A percentile compares a stretch with the other conserved stretches of the same genome.
Evolutionary conservation across 2,888 invertebrate genomes (phyloP).

Genomic region (Drosophila melanosoma): DNA sequence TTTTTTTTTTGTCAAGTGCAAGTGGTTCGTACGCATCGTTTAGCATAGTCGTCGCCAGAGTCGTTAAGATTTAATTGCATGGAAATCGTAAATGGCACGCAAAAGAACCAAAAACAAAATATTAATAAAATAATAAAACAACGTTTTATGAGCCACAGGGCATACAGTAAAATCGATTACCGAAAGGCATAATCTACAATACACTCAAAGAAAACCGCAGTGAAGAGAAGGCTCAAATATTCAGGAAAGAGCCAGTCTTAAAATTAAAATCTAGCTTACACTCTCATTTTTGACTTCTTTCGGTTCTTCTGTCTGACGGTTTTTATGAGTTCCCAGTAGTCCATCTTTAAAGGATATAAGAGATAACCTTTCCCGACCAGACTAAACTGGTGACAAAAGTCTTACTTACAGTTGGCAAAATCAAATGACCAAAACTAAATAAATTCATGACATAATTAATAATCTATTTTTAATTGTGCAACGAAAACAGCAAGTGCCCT

Average conservation of each 20-base stretch:
- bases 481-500: not conserved
- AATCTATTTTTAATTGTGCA: not conserved
- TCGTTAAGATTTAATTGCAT: conserved; percentile 80
- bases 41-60: conserved; percentile 50
- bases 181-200: conserved; percentile 11
- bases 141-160: conserved; percentile 57
- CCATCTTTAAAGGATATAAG: not conserved
- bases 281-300: too few species aligned
- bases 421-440: not conserved
- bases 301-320: not conserved
- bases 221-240: not conserved
- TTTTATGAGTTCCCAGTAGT: not conserved
- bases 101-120: conserved; percentile 53
- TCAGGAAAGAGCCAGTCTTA: not conserved
- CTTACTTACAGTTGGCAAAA: not conserved
- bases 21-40: conserved; percentile 48
- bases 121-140: conserved; percentile 36
- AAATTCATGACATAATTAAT: not conserved
- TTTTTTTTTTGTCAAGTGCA: conserved; percentile 24
- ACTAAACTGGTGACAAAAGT: not conserved
- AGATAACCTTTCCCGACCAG: not conserved
- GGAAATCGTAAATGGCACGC: conserved; percentile 80
- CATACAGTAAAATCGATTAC: conserved; percentile 56
- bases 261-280: not conserved
- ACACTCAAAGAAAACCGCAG: not conserved